Evolutionary conservation across 2,797 vertebrate genomes (phyloP), one percentile per base, ranked within the genome.

Genomic region (Rhadinocentrus ornatus): DNA sequence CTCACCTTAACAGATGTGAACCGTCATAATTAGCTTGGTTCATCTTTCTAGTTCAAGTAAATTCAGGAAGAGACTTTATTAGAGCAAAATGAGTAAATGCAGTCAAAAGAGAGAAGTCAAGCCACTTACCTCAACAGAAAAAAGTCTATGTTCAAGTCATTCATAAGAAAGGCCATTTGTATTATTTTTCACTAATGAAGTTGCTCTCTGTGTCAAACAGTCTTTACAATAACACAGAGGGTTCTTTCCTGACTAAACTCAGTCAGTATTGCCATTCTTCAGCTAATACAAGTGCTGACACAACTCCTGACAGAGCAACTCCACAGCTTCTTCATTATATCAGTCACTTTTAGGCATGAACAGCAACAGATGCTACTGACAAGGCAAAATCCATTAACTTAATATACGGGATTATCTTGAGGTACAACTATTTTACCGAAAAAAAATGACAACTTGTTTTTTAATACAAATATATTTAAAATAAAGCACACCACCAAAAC

Each of bases 21-120:
- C 77, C 69, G 77, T 55, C 4, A 71, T 73, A 79, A 72, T 89
- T 85, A 75, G 81, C 83, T 81, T 86, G 84, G 78, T 86, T 81
- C 80, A 16, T 71, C 60, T 54, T 62, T 73, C 54, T 10, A 27
- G 71, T 80, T 73, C 69, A 79, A 78, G 73, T 80, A 89, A 83
- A 88, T 86, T 81, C 72, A 22, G 1, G 26, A 60, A 71, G 73
- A 84, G 44, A 50, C 39, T 6, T 75, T 16, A 15, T 56, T 50
- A 18, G 39, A 66, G 66, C 37, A 31, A 39, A 26, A 74, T 31
- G 22, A 52, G 26, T 69, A 81, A 85, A 71, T 79, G 69, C 26
- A 32, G 57, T 62, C 59, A 63, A 71, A 60, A 31, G 54, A 34
- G 18, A 22, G 50, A 46, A 64, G 71, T 34, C 35, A 63, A 11